Evolutionary conservation across 2,113 vertebrate species (phyloP).

Genomic region (Melanocharis versteri): DNA sequence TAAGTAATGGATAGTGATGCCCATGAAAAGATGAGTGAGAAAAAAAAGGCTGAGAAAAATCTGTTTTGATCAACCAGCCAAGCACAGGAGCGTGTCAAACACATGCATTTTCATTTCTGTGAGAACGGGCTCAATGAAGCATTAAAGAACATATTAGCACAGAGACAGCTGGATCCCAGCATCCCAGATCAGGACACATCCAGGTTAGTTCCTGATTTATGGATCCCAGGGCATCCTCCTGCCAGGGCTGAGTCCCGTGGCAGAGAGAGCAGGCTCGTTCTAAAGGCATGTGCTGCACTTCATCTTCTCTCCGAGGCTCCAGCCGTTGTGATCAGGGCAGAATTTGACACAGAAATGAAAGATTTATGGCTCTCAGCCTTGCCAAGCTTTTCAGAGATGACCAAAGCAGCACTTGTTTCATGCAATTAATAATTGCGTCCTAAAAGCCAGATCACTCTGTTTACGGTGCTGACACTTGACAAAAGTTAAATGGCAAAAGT

Average conservation of each 20-base stretch:
- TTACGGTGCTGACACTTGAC: neutral
- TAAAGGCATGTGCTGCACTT: conserved; percentile 51
- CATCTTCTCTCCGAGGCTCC: conserved; percentile 17
- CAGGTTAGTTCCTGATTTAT: conserved; percentile 70
- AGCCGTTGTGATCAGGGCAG: conserved; percentile 29
- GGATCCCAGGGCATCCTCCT: conserved; percentile 39
- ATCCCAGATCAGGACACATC: conserved; percentile 54
- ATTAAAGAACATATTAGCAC: conserved; percentile 70
- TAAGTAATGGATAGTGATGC: conserved; percentile 47
- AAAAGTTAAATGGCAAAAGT: neutral
- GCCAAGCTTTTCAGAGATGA: conserved; percentile 1
- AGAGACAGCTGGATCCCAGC: conserved; percentile 59
- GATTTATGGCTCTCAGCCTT: conserved; percentile 48
- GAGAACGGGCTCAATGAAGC: conserved; percentile 62
- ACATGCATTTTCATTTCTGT: conserved; percentile 72
- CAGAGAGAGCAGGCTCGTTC: conserved; percentile 32
- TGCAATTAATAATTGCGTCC: neutral
- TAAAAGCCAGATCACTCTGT: neutral
- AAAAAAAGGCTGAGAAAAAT: conserved; percentile 47
- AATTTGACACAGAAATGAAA: neutral
- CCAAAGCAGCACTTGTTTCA: neutral
- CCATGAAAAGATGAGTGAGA: conserved; percentile 39
- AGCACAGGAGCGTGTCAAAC: conserved; percentile 57
- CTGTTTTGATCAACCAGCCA: conserved; percentile 63
- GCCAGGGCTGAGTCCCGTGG: conserved; percentile 48